phyloP scores from a whole-genome alignment of 2,113 vertebrate genomes.

The Cyprinodon tularosa region DNA sequence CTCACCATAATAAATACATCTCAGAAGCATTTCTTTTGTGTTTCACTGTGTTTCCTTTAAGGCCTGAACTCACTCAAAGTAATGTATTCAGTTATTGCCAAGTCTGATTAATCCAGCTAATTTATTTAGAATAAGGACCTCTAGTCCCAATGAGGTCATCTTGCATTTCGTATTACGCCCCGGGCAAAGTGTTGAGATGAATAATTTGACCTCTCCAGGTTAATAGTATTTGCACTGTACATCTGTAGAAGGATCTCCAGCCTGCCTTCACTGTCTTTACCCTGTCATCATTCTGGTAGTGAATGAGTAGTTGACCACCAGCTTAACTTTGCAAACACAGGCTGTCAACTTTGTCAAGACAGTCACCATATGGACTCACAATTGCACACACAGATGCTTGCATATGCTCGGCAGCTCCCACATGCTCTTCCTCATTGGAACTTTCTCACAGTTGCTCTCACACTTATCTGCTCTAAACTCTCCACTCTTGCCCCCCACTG shows the following conservation, averaged over 20 bases:
- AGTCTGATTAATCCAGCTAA: constrained; percentile 38
- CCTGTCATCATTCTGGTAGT: constrained; percentile 53
- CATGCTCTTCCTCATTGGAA: constrained; percentile 51
- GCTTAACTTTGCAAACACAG: constrained; percentile 73
- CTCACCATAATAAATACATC: background rate
- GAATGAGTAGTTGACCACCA: constrained; percentile 67
- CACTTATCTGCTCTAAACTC: constrained; percentile 53
- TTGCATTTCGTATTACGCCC: constrained; percentile 63
- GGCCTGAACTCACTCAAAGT: background rate
- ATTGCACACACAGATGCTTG: constrained; percentile 47
- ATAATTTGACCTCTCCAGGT: constrained; percentile 37
- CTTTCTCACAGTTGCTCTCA: constrained; percentile 54
- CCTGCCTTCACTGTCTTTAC: constrained; percentile 32
- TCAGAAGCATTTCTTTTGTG: background rate
- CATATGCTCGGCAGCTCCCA: constrained; percentile 51
- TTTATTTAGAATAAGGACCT: constrained; percentile 66
- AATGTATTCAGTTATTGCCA: constrained; percentile 47
- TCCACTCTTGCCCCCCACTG: constrained; percentile 32
- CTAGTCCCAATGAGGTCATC: constrained; percentile 59
- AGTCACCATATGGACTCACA: constrained; percentile 55
- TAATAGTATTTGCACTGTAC: constrained; percentile 61
- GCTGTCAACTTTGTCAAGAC: constrained; percentile 64
- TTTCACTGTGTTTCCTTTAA: background rate
- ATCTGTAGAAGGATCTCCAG: constrained; percentile 27
- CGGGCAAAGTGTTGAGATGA: constrained; percentile 33